These are phyloP conservation scores for Conger conger DNA, from an alignment of 2,113 vertebrate species.

Conservation along the genomic window DNA sequence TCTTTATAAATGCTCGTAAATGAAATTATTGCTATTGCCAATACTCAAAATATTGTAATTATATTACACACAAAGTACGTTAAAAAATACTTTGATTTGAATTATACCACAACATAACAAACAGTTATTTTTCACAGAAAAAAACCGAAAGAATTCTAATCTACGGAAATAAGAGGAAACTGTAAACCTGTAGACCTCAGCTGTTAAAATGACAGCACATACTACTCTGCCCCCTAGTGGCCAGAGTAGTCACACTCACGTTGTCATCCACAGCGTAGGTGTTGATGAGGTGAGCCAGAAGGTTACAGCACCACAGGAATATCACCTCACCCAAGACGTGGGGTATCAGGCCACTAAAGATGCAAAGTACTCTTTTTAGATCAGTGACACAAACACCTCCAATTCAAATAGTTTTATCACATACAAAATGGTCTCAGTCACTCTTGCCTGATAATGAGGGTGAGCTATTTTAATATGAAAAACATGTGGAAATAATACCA, in stretches of 20 bases:
- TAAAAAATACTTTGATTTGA: too few species aligned
- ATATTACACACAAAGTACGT: too few species aligned
- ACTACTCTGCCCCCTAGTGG: neutral
- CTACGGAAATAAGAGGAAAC: neutral
- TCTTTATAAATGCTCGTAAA: too few species aligned
- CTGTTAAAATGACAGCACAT: neutral
- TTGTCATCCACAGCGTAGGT: constrained; percentile 84
- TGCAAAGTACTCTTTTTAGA: constrained; percentile 37
- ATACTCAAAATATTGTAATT: too few species aligned
- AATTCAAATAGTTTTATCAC: neutral
- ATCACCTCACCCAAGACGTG: constrained; percentile 84
- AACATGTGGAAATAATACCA: neutral
- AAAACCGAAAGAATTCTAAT: neutral
- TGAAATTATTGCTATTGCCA: too few species aligned
- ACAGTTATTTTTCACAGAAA: neutral
- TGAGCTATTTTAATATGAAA: neutral
- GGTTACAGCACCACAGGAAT: constrained; percentile 89
- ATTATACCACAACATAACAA: neutral
- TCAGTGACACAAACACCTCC: neutral
- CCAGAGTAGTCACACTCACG: constrained; percentile 67
- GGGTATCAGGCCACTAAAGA: constrained; percentile 79
- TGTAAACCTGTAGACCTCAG: neutral
- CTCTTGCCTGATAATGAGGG: neutral
- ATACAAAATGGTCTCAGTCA: neutral
- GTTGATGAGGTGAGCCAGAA: constrained; percentile 88